Evolutionary conservation across 2,888 invertebrate species (phyloP).

Genomic region (Conus canariensis): DNA sequence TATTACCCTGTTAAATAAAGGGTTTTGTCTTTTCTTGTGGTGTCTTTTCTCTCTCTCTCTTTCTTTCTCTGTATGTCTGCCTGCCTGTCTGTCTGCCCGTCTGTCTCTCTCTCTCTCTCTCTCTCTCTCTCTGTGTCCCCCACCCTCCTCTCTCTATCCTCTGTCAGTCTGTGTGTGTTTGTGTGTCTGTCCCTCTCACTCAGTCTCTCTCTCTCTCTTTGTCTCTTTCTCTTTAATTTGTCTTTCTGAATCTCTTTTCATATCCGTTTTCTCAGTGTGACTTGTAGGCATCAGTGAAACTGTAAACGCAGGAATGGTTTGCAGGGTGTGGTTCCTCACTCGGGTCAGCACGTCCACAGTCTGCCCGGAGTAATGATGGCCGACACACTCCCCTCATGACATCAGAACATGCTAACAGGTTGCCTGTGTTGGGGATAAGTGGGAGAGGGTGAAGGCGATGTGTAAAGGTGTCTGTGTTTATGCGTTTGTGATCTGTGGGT

Average conservation of each 20-base stretch:
- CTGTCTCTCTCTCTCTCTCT: background rate
- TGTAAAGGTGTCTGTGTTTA: background rate
- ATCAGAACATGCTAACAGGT: constrained; percentile 65
- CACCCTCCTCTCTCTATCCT: background rate
- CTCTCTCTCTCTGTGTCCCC: background rate
- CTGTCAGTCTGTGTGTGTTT: background rate
- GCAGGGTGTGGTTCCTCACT: constrained; percentile 57
- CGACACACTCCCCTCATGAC: constrained; percentile 70
- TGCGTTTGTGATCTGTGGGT: background rate
- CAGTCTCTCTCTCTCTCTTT: background rate
- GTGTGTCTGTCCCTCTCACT: too few relatives aligned
- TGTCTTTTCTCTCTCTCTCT: background rate
- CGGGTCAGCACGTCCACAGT: constrained; percentile 54
- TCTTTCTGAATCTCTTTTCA: background rate
- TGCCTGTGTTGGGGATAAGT: background rate
- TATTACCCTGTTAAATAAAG: too few relatives aligned
- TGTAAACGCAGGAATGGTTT: background rate
- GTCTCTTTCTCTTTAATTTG: background rate
- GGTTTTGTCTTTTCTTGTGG: too few relatives aligned
- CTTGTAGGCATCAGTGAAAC: background rate
- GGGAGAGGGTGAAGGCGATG: too few relatives aligned
- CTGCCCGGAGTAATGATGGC: constrained; percentile 66
- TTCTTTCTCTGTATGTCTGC: background rate
- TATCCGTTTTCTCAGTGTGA: background rate
- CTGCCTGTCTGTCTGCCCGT: background rate